These are phyloP conservation scores for Porites divaricata DNA, from an alignment of 92 coral and sea anemone genomes.

Conservation along the genomic window DNA sequence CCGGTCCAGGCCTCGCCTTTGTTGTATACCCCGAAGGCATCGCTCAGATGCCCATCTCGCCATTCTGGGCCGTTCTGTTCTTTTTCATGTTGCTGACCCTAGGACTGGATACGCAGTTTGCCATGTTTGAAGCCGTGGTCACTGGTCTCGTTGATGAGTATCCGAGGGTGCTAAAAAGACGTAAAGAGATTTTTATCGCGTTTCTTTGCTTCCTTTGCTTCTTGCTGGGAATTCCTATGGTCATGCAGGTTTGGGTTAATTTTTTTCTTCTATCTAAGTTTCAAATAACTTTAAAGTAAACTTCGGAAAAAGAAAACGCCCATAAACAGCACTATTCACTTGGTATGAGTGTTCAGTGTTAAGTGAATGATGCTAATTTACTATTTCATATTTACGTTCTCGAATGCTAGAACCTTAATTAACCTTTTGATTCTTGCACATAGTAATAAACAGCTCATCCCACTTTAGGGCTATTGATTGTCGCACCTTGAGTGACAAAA, in stretches of 20 bases:
- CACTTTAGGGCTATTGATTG: too few species aligned
- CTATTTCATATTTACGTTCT: neutral
- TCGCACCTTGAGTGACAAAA: too few species aligned
- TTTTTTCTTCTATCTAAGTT: neutral
- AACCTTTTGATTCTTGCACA: too few species aligned
- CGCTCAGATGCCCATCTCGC: constrained; percentile 99
- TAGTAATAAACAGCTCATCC: too few species aligned
- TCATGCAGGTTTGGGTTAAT: constrained; percentile 67
- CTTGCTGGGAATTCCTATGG: constrained; percentile 89
- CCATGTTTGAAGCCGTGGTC: constrained; percentile 99
- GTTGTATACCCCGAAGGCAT: constrained; percentile 99
- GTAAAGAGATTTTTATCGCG: constrained; percentile 90
- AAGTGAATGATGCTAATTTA: neutral
- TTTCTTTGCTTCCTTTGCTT: constrained; percentile 85
- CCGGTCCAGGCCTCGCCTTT: constrained; percentile 98
- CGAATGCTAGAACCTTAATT: neutral
- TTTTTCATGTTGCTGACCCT: constrained; percentile 97
- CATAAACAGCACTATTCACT: too few species aligned
- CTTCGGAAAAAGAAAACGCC: too few species aligned
- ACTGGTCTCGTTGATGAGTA: constrained; percentile 99
- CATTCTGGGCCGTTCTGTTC: constrained; percentile 95
- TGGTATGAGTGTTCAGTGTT: too few species aligned
- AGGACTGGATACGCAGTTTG: constrained; percentile 99
- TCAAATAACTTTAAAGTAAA: neutral
- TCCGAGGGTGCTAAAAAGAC: constrained; percentile 68